Conservation (phyloP, 2,888 invertebrate species). For the Monopis laevigella region DNA sequence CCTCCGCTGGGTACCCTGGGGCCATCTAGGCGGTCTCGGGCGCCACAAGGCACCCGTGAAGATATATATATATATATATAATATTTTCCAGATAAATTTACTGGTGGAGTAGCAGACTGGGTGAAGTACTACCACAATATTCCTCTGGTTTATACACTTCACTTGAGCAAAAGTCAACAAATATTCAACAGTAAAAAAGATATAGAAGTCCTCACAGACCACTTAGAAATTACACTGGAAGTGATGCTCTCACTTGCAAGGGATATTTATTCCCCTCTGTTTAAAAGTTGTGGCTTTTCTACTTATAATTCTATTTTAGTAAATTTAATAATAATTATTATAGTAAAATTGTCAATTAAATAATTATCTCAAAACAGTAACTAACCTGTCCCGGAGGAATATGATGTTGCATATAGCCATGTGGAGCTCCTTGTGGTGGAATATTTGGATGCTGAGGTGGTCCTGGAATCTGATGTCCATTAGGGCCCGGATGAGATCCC, state of each 20-base stretch:
- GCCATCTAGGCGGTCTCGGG: too few relatives aligned
- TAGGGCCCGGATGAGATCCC: conserved; percentile 50
- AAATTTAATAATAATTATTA: background rate
- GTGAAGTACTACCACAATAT: conserved; percentile 45
- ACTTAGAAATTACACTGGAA: conserved; percentile 34
- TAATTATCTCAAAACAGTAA: too few relatives aligned
- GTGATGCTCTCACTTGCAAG: conserved; percentile 34
- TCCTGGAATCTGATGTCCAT: conserved; percentile 63
- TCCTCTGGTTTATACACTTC: conserved; percentile 44
- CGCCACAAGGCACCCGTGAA: too few relatives aligned
- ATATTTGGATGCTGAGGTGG: conserved; percentile 52
- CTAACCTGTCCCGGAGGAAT: conserved; percentile 62
- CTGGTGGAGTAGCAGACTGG: conserved; percentile 52
- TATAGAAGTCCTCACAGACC: conserved; percentile 27
- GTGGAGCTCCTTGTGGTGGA: conserved; percentile 66
- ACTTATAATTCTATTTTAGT: too few relatives aligned
- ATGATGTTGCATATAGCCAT: conserved; percentile 71
- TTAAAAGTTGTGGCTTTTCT: conserved; percentile 23
- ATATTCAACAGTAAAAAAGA: conserved; percentile 24
- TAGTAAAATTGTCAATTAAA: background rate
- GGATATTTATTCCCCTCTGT: conserved; percentile 46
- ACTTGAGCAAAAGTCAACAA: conserved; percentile 30
- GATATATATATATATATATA: too few relatives aligned
- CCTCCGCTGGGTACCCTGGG: too few relatives aligned
- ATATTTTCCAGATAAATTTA: conserved; percentile 43